Conservation (phyloP, 2,888 invertebrate species). For the Leptarthrus brevirostris region DNA sequence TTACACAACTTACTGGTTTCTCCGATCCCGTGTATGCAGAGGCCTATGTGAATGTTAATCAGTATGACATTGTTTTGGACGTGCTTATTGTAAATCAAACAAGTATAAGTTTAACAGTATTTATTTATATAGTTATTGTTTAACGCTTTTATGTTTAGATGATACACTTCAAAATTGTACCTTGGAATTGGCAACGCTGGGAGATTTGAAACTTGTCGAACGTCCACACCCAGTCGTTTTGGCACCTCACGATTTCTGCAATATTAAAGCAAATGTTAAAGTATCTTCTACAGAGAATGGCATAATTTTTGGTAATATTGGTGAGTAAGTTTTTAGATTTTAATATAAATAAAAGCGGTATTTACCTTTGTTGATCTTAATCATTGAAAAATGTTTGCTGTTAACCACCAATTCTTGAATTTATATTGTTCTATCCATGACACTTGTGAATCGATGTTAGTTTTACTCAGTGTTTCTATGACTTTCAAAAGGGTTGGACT, state of each 20-base stretch:
- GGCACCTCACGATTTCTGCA: constrained; percentile 96
- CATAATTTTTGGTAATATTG: constrained; percentile 99
- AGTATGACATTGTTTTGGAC: constrained; percentile 98
- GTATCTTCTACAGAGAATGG: constrained; percentile 99
- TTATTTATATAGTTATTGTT: too few relatives aligned
- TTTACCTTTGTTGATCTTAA: too few relatives aligned
- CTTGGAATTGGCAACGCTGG: constrained; percentile 96
- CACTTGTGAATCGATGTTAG: too few relatives aligned
- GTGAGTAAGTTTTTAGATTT: constrained; percentile 68
- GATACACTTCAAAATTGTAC: constrained; percentile 99
- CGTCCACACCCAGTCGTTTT: constrained; percentile 95
- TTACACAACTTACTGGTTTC: constrained; percentile 97
- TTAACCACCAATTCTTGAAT: too few relatives aligned
- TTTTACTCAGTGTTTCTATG: too few relatives aligned
- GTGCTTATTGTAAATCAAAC: constrained; percentile 99
- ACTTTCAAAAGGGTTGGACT: too few relatives aligned
- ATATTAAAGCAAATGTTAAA: constrained; percentile 98
- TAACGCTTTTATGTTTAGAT: constrained; percentile 65
- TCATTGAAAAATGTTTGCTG: too few relatives aligned
- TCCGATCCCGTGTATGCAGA: constrained; percentile 99
- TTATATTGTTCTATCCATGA: too few relatives aligned
- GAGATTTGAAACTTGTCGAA: constrained; percentile 97
- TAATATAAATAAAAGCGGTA: too few relatives aligned
- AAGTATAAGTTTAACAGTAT: too few relatives aligned
- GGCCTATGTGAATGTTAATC: constrained; percentile 99